Percentiles rank a stretch among this genome's conserved stretches.
phyloP scores from a whole-genome alignment of 2,888 invertebrate genomes.

The Nasonovia ribisnigri region DNA sequence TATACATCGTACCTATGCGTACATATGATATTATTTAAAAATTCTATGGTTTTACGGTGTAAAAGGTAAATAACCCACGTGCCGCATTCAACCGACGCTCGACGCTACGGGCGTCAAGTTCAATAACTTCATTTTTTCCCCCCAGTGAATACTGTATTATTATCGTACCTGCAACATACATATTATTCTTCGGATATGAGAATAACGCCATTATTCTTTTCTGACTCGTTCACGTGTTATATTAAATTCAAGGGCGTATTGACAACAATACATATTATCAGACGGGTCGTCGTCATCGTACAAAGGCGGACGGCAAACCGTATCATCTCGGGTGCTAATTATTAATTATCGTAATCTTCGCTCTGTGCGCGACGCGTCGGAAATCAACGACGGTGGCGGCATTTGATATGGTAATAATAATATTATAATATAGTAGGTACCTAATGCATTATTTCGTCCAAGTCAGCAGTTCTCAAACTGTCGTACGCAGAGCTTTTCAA shows the following conservation, averaged over 20 bases:
- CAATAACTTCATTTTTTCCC: slow-evolving; percentile 32
- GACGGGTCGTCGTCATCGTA: slow-evolving; percentile 3
- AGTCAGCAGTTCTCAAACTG: background rate
- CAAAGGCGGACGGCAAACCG: background rate
- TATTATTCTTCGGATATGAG: background rate
- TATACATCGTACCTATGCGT: background rate
- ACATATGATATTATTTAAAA: background rate
- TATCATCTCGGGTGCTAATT: background rate
- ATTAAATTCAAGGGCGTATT: slow-evolving; percentile 10
- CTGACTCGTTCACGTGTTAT: background rate
- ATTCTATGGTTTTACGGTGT: background rate
- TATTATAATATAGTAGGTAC: no score
- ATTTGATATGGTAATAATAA: no score
- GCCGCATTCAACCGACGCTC: background rate
- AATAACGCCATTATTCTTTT: background rate
- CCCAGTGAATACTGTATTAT: background rate
- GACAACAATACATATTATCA: background rate
- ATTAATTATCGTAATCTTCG: background rate
- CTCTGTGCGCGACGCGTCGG: background rate
- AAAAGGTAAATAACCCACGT: slow-evolving; percentile 32
- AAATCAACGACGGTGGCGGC: background rate
- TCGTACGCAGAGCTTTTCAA: background rate
- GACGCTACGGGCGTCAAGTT: background rate
- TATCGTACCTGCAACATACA: background rate
- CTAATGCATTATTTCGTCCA: no score